These are phyloP conservation scores for Zosterops lateralis DNA, from an alignment of 2,113 vertebrate species.

Conservation along the genomic window DNA sequence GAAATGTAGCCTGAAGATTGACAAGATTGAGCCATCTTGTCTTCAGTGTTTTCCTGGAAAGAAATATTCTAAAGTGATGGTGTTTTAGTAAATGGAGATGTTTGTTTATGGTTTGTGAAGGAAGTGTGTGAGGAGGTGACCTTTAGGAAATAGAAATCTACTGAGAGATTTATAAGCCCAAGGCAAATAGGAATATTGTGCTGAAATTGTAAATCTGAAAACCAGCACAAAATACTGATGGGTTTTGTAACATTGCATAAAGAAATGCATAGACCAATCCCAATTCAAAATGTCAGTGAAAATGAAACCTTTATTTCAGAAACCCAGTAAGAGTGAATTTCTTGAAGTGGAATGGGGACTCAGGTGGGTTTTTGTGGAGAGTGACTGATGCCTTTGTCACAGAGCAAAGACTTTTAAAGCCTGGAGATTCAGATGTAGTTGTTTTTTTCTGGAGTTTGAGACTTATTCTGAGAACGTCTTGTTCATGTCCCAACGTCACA, in stretches of 20 bases:
- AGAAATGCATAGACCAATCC: not conserved
- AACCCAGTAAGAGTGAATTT: not conserved
- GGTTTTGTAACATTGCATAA: not conserved
- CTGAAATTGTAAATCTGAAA: constrained; percentile 5
- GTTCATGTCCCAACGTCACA: not conserved
- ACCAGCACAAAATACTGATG: not conserved
- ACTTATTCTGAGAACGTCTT: not conserved
- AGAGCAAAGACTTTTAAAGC: not conserved
- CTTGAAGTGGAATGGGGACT: not conserved
- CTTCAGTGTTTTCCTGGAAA: not conserved
- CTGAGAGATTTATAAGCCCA: not conserved
- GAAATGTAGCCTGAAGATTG: not conserved
- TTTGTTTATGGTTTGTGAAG: not conserved
- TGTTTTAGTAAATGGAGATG: not conserved
- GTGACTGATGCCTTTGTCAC: not conserved
- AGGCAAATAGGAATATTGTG: not conserved
- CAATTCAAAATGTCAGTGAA: not conserved
- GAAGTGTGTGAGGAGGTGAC: not conserved
- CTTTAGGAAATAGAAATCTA: constrained; percentile 21
- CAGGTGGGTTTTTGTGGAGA: not conserved
- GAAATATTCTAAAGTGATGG: not conserved
- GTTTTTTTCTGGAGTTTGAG: not conserved
- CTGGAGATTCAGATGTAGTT: not conserved
- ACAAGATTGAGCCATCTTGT: not conserved
- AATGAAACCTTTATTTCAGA: not conserved